phyloP scores from a whole-genome alignment of 2,797 vertebrate species.

The Lacerta viridis region DNA sequence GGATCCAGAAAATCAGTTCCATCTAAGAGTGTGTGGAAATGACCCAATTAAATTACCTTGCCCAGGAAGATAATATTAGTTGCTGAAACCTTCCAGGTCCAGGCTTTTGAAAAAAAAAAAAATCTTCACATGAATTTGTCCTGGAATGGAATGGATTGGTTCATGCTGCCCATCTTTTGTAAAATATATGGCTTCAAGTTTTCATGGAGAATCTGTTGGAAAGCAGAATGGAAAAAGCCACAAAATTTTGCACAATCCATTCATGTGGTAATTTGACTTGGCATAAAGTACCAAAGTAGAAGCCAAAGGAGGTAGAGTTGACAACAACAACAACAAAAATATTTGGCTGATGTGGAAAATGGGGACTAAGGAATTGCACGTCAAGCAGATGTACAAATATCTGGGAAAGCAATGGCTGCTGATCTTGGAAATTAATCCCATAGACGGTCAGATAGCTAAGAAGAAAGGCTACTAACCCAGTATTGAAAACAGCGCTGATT shows the following conservation, averaged over 20 bases:
- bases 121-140: not conserved
- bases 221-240: constrained; percentile 6
- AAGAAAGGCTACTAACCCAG: not conserved
- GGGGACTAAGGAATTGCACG: not conserved
- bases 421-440: not conserved
- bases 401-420: not conserved
- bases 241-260: not conserved
- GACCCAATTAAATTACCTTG: not conserved
- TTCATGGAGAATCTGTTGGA: not conserved
- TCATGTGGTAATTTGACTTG: constrained; percentile 10
- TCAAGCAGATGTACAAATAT: not conserved
- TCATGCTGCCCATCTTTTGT: not conserved
- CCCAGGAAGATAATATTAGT: not conserved
- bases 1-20: not conserved
- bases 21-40: not conserved
- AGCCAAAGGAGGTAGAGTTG: constrained; percentile 11
- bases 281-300: not conserved
- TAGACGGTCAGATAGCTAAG: not conserved
- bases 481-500: not conserved
- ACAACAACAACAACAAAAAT: not conserved
- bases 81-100: not conserved
- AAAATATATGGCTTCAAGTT: not conserved
- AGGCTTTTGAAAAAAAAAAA: not conserved
- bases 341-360: not conserved
- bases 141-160: not conserved